These are phyloP conservation scores for Leucopternis melanops DNA, from an alignment of 2,113 vertebrate species.

Conservation along the genomic window DNA sequence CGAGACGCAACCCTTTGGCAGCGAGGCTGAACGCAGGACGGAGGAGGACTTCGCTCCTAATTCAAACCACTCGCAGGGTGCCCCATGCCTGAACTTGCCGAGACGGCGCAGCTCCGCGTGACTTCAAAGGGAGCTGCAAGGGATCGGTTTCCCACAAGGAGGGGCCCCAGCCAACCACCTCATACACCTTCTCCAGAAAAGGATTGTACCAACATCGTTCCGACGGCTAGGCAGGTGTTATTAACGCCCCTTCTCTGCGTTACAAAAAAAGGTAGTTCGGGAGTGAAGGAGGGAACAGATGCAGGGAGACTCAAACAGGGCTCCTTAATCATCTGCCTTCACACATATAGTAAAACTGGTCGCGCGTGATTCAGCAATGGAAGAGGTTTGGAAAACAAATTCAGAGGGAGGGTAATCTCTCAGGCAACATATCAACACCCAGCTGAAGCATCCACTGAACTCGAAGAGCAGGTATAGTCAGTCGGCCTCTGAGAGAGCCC, in stretches of 20 bases:
- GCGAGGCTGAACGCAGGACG: neutral
- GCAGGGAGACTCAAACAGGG: neutral
- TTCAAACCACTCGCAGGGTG: neutral
- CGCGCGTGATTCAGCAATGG: neutral
- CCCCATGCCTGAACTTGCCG: conserved; percentile 42
- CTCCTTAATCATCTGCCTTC: neutral
- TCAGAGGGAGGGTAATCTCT: conserved; percentile 36
- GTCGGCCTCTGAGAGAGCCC: neutral
- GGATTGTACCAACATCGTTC: neutral
- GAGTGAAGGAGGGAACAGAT: neutral
- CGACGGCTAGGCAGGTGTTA: neutral
- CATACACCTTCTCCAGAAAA: neutral
- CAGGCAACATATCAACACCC: conserved; percentile 55
- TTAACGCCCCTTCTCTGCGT: neutral
- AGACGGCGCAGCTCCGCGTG: neutral
- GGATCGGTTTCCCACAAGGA: conserved; percentile 6
- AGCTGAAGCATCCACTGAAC: conserved; percentile 49
- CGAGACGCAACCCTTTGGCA: neutral
- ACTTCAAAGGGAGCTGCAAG: conserved; percentile 39
- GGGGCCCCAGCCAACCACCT: neutral
- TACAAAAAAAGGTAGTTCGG: neutral
- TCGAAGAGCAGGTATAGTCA: conserved; percentile 45
- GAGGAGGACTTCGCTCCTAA: neutral
- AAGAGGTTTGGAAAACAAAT: conserved; percentile 50
- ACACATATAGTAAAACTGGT: neutral